Evolutionary conservation across 2,888 invertebrate species (phyloP).

Genomic region (Ischnus inquisitorius): DNA sequence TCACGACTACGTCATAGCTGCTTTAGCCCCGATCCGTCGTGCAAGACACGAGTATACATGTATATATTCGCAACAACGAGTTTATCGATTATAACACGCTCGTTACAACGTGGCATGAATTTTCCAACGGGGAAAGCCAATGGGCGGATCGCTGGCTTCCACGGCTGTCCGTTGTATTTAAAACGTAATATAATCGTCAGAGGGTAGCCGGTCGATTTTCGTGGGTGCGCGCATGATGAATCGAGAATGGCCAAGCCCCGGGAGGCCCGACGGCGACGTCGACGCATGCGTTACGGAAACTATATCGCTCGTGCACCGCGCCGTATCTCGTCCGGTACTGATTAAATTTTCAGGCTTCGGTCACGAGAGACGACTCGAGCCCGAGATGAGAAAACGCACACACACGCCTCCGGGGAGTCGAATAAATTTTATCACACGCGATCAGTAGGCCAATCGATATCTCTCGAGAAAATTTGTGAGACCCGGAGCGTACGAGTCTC

Average conservation of each 20-base stretch:
- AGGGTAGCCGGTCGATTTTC: constrained; percentile 66
- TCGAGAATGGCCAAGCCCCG: constrained; percentile 33
- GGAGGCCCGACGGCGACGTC: constrained; percentile 14
- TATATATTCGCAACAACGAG: constrained; percentile 38
- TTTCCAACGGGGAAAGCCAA: constrained; percentile 55
- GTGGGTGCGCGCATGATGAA: constrained; percentile 49
- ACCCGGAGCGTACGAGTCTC: neutral
- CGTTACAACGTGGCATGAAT: constrained; percentile 51
- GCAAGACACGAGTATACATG: constrained; percentile 12
- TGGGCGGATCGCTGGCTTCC: neutral
- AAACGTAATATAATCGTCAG: constrained; percentile 58
- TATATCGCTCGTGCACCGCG: constrained; percentile 17
- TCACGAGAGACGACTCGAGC: constrained; percentile 45
- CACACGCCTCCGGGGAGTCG: constrained; percentile 20
- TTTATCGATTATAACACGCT: constrained; percentile 55
- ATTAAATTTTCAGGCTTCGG: constrained; percentile 62
- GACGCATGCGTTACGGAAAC: constrained; percentile 51
- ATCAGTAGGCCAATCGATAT: constrained; percentile 47
- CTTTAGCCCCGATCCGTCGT: neutral
- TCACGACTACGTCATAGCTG: neutral
- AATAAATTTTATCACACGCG: constrained; percentile 64
- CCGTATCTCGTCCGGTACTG: constrained; percentile 36
- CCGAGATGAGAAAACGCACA: constrained; percentile 24
- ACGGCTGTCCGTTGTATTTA: constrained; percentile 43
- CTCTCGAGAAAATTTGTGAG: constrained; percentile 24